phyloP scores from a whole-genome alignment of 2,888 invertebrate genomes.

The Taphrorychus bicolor region DNA sequence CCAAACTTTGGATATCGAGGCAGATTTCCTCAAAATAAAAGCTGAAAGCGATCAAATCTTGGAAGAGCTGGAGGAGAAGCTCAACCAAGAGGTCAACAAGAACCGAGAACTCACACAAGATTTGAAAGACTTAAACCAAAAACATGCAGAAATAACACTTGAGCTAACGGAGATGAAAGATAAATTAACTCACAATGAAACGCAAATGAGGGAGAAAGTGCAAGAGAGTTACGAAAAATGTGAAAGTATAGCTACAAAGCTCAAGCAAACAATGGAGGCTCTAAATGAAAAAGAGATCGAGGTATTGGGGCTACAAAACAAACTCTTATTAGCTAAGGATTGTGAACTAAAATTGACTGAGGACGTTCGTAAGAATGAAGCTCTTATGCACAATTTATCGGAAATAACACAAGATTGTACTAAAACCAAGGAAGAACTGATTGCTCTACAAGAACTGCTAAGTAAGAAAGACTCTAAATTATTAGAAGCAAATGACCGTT shows the following conservation, averaged over 20 bases:
- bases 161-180: background rate
- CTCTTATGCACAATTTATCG: too few species aligned
- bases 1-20: background rate
- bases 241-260: background rate
- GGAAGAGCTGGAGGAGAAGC: slow-evolving; percentile 30
- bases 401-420: too few species aligned
- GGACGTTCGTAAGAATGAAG: too few species aligned
- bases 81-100: slow-evolving; percentile 17
- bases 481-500: too few species aligned
- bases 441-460: too few species aligned
- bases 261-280: background rate
- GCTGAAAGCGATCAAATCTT: background rate
- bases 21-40: background rate
- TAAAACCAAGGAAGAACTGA: too few species aligned
- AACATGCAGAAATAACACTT: background rate
- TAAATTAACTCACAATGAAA: background rate
- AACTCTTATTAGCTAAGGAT: too few species aligned
- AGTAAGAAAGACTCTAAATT: too few species aligned
- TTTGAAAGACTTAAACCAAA: background rate
- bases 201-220: background rate
- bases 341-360: too few species aligned
- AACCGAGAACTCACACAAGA: background rate
- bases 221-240: background rate
- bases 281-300: background rate
- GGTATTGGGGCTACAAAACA: background rate